Evolutionary conservation across 2,797 vertebrate genomes (phyloP).

Genomic region (Megalops cyprinoides): DNA sequence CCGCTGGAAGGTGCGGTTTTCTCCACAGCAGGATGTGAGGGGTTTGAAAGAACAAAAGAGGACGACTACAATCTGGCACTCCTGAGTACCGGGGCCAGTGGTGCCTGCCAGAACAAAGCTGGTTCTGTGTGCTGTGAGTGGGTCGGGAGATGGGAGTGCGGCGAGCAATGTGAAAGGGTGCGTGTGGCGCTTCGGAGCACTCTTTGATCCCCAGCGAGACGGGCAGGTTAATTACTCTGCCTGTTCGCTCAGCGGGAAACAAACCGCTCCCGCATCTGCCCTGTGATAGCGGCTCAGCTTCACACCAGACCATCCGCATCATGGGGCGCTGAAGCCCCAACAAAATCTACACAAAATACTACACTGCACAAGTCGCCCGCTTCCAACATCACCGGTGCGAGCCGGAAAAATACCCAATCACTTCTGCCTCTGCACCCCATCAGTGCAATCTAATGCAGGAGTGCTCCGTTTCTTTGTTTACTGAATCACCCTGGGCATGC

Average conservation of each 20-base stretch:
- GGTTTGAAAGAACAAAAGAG: background rate
- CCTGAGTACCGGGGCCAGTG: no score
- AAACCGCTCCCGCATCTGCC: background rate
- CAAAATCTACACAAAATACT: background rate
- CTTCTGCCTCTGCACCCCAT: background rate
- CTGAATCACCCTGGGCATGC: conserved; percentile 19
- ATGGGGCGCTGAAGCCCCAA: background rate
- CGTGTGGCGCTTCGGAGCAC: no score
- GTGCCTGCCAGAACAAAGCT: no score
- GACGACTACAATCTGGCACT: no score
- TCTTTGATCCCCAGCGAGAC: background rate
- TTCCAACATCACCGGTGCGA: background rate
- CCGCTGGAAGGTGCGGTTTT: background rate
- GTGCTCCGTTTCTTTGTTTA: conserved; percentile 6
- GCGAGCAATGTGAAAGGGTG: background rate
- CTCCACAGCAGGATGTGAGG: no score
- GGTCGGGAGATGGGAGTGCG: background rate
- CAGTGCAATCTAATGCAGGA: background rate
- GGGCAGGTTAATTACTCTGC: conserved; percentile 20
- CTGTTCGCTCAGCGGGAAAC: conserved; percentile 23
- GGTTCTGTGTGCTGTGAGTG: background rate
- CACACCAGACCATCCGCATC: background rate
- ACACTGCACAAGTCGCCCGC: background rate
- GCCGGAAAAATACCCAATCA: background rate
- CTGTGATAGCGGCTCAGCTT: conserved; percentile 10